Conservation (phyloP, 2,797 vertebrate species). For the Graptemys geographica region DNA sequence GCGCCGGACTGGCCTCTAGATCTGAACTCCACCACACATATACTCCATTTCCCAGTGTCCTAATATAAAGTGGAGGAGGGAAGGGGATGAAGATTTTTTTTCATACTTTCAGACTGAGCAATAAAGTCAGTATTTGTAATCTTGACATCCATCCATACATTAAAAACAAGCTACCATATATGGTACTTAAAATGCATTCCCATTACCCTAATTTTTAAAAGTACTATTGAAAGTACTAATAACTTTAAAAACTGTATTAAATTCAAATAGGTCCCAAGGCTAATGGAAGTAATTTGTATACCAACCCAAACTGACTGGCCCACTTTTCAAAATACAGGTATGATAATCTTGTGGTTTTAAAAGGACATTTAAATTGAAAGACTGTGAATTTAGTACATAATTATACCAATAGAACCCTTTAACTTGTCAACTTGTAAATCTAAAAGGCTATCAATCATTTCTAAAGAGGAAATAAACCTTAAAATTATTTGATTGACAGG, state of each 20-base stretch:
- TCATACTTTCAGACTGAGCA: neutral
- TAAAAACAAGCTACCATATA: constrained; percentile 80
- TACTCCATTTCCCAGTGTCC: neutral
- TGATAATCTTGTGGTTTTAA: constrained; percentile 88
- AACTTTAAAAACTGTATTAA: constrained; percentile 85
- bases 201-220: constrained; percentile 86
- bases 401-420: constrained; percentile 91
- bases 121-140: constrained; percentile 59
- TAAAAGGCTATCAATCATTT: constrained; percentile 92
- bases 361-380: constrained; percentile 91
- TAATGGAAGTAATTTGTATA: constrained; percentile 90
- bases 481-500: constrained; percentile 89
- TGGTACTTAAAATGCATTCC: constrained; percentile 82
- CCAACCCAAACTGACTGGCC: constrained; percentile 87
- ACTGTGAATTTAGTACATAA: constrained; percentile 90
- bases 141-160: constrained; percentile 78
- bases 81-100: neutral
- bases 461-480: constrained; percentile 87
- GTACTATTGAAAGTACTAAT: constrained; percentile 80
- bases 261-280: constrained; percentile 88
- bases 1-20: accelerated
- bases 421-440: constrained; percentile 91
- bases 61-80: neutral
- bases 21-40: neutral
- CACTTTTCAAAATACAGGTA: constrained; percentile 87